Conservation (phyloP, 2,888 invertebrate species). For the Drosophila borborema region DNA sequence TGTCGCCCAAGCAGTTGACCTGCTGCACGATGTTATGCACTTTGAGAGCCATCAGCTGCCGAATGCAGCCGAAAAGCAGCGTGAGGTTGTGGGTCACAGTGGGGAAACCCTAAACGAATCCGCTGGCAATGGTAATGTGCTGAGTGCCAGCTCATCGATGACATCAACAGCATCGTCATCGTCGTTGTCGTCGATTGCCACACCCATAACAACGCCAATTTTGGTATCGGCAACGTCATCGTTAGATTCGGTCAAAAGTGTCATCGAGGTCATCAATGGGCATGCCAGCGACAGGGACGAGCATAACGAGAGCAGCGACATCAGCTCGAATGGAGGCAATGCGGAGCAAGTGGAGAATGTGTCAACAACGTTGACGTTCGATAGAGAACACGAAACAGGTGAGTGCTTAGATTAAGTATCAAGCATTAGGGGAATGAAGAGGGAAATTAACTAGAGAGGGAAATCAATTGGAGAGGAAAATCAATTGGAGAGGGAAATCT, state of each 20-base stretch:
- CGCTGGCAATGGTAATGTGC: slow-evolving; percentile 39
- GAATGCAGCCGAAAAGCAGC: slow-evolving; percentile 53
- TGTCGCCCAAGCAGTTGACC: slow-evolving; percentile 52
- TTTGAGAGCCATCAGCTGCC: slow-evolving; percentile 81
- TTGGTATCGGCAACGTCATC: slow-evolving; percentile 81
- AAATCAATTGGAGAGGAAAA: neutral
- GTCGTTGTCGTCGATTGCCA: slow-evolving; percentile 39
- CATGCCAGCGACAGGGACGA: slow-evolving; percentile 29
- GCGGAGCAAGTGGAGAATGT: slow-evolving; percentile 48
- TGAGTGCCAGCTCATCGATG: slow-evolving; percentile 62
- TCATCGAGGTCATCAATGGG: slow-evolving; percentile 66
- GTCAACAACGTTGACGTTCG: slow-evolving; percentile 58
- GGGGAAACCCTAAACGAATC: neutral
- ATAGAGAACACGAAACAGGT: slow-evolving; percentile 74
- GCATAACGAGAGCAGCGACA: slow-evolving; percentile 27
- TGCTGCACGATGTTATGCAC: slow-evolving; percentile 66
- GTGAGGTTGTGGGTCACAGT: slow-evolving; percentile 21
- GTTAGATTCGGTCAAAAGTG: slow-evolving; percentile 78
- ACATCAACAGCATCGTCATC: slow-evolving; percentile 59
- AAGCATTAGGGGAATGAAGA: neutral
- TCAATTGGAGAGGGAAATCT: slow-evolving; percentile 1
- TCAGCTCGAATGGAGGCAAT: slow-evolving; percentile 8
- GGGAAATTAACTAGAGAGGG: neutral
- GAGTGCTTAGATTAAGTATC: slow-evolving; percentile 50
- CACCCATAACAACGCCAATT: slow-evolving; percentile 73